Percentiles rank a stretch among this genome's conserved stretches.
phyloP scores from a whole-genome alignment of 2,888 invertebrate genomes.

The Actias luna region DNA sequence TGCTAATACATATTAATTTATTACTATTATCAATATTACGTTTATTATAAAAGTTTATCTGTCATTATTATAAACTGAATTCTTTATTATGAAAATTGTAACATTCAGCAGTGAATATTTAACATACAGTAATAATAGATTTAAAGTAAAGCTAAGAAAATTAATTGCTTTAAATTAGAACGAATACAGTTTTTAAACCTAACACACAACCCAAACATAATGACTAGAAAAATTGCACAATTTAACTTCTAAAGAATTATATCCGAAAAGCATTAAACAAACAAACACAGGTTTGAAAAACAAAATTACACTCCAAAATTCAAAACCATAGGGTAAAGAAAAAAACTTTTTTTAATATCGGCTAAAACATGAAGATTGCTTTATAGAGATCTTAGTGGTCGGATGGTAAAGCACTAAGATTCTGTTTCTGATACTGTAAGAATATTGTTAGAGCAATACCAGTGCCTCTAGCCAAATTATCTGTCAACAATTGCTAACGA shows the following conservation, averaged over 20 bases:
- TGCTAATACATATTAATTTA: background rate
- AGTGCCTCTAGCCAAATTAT: too few species aligned
- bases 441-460: too few species aligned
- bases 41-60: background rate
- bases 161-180: background rate
- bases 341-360: background rate
- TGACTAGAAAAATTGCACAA: conserved; percentile 3
- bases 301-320: background rate
- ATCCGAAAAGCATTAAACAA: background rate
- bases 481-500: too few species aligned
- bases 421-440: too few species aligned
- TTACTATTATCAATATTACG: background rate
- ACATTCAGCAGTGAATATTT: background rate
- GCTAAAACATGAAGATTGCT: too few species aligned
- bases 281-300: background rate
- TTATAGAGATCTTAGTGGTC: too few species aligned
- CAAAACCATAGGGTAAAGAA: background rate
- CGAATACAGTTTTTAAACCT: background rate
- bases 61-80: background rate
- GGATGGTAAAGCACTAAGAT: too few species aligned
- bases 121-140: too few species aligned
- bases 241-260: background rate
- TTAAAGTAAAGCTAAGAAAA: too few species aligned
- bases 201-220: background rate
- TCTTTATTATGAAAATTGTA: background rate